These are phyloP conservation scores for Calyptommatus sinebrachiatus DNA, from an alignment of 2,113 vertebrate species.

Conservation along the genomic window DNA sequence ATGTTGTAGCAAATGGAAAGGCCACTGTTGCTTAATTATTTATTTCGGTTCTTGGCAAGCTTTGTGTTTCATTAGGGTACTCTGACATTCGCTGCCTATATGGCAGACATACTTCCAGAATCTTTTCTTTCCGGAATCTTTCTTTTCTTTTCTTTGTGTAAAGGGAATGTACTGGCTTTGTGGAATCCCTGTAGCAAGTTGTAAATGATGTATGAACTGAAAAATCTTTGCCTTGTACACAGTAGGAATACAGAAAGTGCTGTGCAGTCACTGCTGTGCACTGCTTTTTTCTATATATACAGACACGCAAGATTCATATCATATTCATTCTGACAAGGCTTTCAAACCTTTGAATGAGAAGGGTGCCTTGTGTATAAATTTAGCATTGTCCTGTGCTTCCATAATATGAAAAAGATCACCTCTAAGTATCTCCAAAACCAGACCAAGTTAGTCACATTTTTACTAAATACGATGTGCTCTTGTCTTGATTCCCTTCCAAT, in stretches of 20 bases:
- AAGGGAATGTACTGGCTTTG: conserved; percentile 67
- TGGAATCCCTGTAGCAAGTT: conserved; percentile 74
- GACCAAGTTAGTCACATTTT: background rate
- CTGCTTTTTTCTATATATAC: conserved; percentile 51
- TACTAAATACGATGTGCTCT: background rate
- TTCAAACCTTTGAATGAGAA: conserved; percentile 50
- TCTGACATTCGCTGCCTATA: conserved; percentile 42
- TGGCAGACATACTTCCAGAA: conserved; percentile 44
- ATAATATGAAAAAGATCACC: conserved; percentile 11
- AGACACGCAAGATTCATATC: conserved; percentile 55
- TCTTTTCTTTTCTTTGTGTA: conserved; percentile 62
- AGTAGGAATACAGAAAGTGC: conserved; percentile 71
- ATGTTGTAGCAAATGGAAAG: conserved; percentile 27
- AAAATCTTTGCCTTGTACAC: conserved; percentile 71
- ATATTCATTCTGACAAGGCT: conserved; percentile 60
- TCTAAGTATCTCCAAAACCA: background rate
- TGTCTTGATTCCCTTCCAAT: background rate
- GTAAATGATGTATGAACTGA: conserved; percentile 80
- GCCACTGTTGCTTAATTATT: conserved; percentile 52
- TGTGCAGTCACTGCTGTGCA: conserved; percentile 63
- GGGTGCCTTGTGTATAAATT: conserved; percentile 26
- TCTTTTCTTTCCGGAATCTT: conserved; percentile 51
- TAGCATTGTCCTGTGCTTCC: conserved; percentile 33
- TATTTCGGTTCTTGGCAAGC: conserved; percentile 55
- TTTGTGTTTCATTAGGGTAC: conserved; percentile 48